A percentile compares a stretch with the other conserved stretches of the same genome.
phyloP scores from a whole-genome alignment of 1,140 invertebrate species.

The Mercenaria mercenaria region DNA sequence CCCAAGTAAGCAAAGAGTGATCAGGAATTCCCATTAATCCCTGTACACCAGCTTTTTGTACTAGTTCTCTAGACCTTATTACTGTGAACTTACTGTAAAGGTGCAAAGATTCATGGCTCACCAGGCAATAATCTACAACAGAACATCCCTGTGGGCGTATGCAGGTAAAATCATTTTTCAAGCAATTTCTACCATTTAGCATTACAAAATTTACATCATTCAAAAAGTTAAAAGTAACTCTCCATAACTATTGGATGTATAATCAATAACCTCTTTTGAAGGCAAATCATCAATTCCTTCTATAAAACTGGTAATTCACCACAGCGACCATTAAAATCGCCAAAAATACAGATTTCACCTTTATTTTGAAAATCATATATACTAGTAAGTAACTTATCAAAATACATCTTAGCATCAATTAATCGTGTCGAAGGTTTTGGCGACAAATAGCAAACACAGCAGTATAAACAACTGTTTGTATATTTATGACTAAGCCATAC shows the following conservation, averaged over 20 bases:
- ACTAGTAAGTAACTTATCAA: constrained; percentile 16
- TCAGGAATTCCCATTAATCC: too few relatives aligned
- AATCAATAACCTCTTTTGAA: not conserved
- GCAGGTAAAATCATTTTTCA: constrained; percentile 23
- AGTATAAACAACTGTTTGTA: not conserved
- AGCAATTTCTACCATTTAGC: constrained; percentile 8
- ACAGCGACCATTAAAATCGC: constrained; percentile 5
- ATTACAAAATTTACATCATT: constrained; percentile 21
- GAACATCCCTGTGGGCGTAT: not conserved
- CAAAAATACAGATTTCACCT: constrained; percentile 13
- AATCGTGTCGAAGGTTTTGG: not conserved
- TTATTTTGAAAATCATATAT: constrained; percentile 22
- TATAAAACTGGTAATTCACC: not conserved
- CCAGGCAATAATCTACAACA: constrained; percentile 24
- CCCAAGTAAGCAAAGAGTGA: too few relatives aligned
- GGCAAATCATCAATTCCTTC: not conserved
- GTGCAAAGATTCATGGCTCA: constrained; percentile 2
- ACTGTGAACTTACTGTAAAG: not conserved
- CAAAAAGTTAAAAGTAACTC: not conserved
- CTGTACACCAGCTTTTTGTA: not conserved
- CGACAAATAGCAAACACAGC: too few relatives aligned
- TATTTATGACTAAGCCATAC: not conserved
- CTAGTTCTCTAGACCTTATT: not conserved
- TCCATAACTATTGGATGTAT: constrained; percentile 5
- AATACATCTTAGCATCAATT: not conserved